phyloP scores from a whole-genome alignment of 2,888 invertebrate species.

The Aphelenchoides bicaudatus region DNA sequence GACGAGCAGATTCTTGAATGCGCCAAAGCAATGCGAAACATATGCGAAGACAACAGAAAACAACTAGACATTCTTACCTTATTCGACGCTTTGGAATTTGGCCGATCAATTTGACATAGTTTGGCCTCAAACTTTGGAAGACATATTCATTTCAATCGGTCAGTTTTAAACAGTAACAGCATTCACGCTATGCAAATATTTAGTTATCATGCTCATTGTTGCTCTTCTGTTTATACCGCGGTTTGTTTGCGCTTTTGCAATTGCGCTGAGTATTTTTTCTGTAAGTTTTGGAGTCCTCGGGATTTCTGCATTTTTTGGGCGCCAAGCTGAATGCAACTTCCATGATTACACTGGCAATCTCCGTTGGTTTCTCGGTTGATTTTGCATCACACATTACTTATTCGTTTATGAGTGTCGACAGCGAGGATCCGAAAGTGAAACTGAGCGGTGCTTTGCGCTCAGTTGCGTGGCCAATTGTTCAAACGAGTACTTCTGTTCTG shows the following conservation, averaged over 20 bases:
- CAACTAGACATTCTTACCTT: slow-evolving; percentile 37
- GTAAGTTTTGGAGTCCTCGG: slow-evolving; percentile 52
- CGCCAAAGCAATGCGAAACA: slow-evolving; percentile 37
- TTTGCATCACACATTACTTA: slow-evolving; percentile 55
- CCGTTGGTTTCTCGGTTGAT: slow-evolving; percentile 54
- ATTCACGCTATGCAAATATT: no score
- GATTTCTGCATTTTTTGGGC: slow-evolving; percentile 40
- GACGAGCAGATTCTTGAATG: slow-evolving; percentile 43
- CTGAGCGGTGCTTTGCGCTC: slow-evolving; percentile 35
- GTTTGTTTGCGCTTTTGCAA: slow-evolving; percentile 48
- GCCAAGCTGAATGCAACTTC: slow-evolving; percentile 54
- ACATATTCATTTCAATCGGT: slow-evolving; percentile 49
- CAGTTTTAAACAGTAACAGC: no score
- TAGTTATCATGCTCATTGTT: slow-evolving; percentile 51
- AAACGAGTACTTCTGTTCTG: slow-evolving; percentile 45
- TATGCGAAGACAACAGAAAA: slow-evolving; percentile 29
- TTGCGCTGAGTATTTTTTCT: slow-evolving; percentile 42
- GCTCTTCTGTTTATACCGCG: slow-evolving; percentile 49
- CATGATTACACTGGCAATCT: slow-evolving; percentile 58
- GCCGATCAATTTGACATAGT: slow-evolving; percentile 55
- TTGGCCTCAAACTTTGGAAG: slow-evolving; percentile 55
- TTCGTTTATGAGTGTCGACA: slow-evolving; percentile 28
- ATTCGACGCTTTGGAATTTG: slow-evolving; percentile 49
- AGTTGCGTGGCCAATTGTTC: slow-evolving; percentile 52
- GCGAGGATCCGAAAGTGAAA: slow-evolving; percentile 20